Percentiles rank a stretch among this genome's conserved stretches.
These are phyloP conservation scores for Protophormia terraenovae DNA, from an alignment of 2,888 invertebrate species.

Conservation along the genomic window DNA sequence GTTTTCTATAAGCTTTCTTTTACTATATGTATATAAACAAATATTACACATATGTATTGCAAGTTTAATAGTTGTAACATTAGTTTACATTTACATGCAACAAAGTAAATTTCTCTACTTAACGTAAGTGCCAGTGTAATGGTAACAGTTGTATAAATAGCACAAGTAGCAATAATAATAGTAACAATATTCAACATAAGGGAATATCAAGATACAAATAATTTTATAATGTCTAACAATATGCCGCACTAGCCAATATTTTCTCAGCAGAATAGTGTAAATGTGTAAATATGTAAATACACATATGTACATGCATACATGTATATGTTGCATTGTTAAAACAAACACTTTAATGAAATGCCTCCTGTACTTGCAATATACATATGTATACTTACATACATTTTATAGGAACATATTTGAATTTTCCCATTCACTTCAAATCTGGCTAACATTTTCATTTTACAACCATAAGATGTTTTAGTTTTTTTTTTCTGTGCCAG, in stretches of 20 bases:
- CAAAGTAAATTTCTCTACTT: not conserved
- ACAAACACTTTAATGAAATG: not conserved
- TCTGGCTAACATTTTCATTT: not conserved
- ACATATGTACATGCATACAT: no score
- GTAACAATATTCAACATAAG: constrained; percentile 28
- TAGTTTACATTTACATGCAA: not conserved
- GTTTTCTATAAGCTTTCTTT: no score
- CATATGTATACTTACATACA: not conserved
- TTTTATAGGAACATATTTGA: not conserved
- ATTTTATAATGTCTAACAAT: constrained; percentile 74
- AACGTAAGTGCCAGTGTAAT: not conserved
- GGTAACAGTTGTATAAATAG: not conserved
- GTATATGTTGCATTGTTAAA: not conserved
- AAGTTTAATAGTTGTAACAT: not conserved
- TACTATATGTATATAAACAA: no score
- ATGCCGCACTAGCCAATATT: not conserved
- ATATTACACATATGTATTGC: not conserved
- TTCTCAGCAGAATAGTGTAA: not conserved
- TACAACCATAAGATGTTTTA: not conserved
- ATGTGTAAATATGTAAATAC: not conserved
- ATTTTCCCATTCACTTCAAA: not conserved
- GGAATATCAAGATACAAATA: constrained; percentile 70
- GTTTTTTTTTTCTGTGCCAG: not conserved
- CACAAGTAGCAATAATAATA: not conserved
- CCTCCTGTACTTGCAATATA: not conserved